Evolutionary conservation across 2,888 invertebrate species (phyloP).

Genomic region (Cheilosia scutellata): DNA sequence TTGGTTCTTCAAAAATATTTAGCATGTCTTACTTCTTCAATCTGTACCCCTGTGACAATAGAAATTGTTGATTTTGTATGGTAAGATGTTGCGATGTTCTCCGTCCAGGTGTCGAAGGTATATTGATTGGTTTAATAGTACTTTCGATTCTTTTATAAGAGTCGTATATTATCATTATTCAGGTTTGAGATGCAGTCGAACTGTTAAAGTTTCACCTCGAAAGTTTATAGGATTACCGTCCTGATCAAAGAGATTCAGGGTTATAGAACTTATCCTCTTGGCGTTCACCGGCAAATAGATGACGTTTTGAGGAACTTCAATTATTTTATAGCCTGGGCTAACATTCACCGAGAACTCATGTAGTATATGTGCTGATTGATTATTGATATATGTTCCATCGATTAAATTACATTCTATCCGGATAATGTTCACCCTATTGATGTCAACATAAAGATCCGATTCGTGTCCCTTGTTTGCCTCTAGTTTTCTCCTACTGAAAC

Average conservation of each 20-base stretch:
- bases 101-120: not conserved
- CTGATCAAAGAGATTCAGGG: constrained; percentile 79
- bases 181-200: constrained; percentile 76
- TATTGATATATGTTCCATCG: not conserved
- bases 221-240: constrained; percentile 79
- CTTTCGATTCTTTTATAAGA: not conserved
- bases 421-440: constrained; percentile 76
- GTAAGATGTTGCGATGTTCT: constrained; percentile 45
- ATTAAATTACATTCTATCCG: constrained; percentile 58
- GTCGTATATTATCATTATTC: constrained; percentile 30
- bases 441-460: constrained; percentile 79
- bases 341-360: constrained; percentile 79
- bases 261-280: constrained; percentile 76
- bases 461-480: constrained; percentile 68
- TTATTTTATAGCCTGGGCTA: constrained; percentile 78
- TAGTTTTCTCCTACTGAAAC: not conserved
- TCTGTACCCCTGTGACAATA: constrained; percentile 56
- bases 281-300: constrained; percentile 79
- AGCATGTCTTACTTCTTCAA: constrained; percentile 69
- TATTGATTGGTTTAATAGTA: not conserved
- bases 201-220: constrained; percentile 78
- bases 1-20: constrained; percentile 42
- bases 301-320: constrained; percentile 79
- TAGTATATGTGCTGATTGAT: constrained; percentile 78
- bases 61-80: constrained; percentile 45